Evolutionary conservation across 2,113 vertebrate genomes (phyloP), one percentile per base, ranked within the genome.

Genomic region (Natator depressus): DNA sequence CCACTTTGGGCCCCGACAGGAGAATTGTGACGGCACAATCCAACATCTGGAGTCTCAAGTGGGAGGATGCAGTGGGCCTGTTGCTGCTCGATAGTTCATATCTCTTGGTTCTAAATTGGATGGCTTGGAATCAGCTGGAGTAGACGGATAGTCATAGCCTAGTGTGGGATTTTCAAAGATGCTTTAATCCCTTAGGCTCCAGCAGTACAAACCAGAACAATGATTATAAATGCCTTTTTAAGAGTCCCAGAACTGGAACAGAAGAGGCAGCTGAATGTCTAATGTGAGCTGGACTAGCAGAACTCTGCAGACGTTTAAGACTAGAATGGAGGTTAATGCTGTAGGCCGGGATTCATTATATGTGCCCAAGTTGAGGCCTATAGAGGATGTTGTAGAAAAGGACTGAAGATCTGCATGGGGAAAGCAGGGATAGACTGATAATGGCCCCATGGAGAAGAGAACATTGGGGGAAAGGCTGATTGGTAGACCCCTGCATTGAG

Each of bases 161-260:
- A 46, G 14, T 87, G 8, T 4, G 49, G 6, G 38, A 25, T 75
- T 89, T 91, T 57, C 79, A 87, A 89, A 69, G 5, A 5, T n/a
- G 19, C 75, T n/a, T 19, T 80, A n/a, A 7, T 91, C 42, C 76
- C 10, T 78, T 69, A 35, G 50, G 0, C 22, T 10, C 29, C 10
- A 4, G 1, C 5, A 7, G 0, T 0, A 0, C 72, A 25, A 89
- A 49, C 59, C 49, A 54, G 6, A 27, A 42, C 42, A 14, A 46
- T 47, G 46, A 78, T 78, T n/a, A 24, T 8, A 5, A 50, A 11
- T 0, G 0, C 19, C 17, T 5, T 0, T 9, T 25, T 69, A n/a
- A 42, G 72, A 92, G 81, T 50, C 24, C 20, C 31, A 35, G 46
- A 80, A 20, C 24, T n/a, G 49, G n/a, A 46, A 42, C n/a, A 84